Conservation (phyloP, 2,113 vertebrate genomes). For the Chitala chitala region DNA sequence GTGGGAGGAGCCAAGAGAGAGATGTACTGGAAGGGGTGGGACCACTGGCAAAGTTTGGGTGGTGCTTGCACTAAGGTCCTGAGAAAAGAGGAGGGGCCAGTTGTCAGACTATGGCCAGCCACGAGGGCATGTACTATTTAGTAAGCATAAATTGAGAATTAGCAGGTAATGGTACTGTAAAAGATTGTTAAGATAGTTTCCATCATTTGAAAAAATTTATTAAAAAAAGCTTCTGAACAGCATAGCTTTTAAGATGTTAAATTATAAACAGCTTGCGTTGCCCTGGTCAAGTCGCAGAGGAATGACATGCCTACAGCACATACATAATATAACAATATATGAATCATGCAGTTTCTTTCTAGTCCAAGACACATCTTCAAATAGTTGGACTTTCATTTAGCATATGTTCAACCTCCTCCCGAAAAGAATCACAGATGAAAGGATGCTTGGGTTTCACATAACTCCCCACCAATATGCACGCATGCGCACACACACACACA, state of each 20-base stretch:
- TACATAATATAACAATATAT: background rate
- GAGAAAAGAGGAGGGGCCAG: too few relatives aligned
- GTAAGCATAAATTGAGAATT: too few relatives aligned
- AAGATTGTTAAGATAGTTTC: too few relatives aligned
- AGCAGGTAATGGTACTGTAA: too few relatives aligned
- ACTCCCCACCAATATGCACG: background rate
- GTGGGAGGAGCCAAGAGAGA: background rate
- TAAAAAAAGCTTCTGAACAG: background rate
- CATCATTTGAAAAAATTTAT: too few relatives aligned
- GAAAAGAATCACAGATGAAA: constrained; percentile 1
- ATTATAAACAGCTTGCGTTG: constrained; percentile 4
- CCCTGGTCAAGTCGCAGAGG: background rate
- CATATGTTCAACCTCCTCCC: constrained; percentile 4
- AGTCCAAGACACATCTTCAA: background rate
- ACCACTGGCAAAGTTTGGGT: background rate
- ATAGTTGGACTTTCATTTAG: background rate
- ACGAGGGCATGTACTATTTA: too few relatives aligned
- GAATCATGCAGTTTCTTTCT: background rate
- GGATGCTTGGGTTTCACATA: background rate
- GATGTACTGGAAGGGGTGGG: background rate
- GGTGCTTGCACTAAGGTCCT: background rate
- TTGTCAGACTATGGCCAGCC: background rate
- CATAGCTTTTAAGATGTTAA: background rate
- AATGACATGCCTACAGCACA: background rate
- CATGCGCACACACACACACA: background rate